These are phyloP conservation scores for Calliopsis andreniformis DNA, from an alignment of 1,140 invertebrate genomes.

Conservation along the genomic window DNA sequence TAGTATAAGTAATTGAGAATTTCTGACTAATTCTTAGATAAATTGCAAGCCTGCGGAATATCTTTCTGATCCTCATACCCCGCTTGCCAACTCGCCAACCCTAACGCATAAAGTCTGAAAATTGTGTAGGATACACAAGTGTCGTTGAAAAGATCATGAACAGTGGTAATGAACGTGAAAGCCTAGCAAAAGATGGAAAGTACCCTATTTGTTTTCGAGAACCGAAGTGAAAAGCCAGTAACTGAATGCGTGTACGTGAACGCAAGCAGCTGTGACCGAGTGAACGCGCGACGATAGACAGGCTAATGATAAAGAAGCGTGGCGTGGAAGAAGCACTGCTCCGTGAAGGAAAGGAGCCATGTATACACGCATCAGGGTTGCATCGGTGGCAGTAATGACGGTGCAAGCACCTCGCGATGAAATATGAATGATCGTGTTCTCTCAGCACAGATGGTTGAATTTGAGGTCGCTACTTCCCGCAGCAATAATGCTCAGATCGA, in stretches of 20 bases:
- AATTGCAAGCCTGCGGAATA: no score
- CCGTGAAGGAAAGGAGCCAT: neutral
- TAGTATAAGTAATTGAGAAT: no score
- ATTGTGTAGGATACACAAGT: no score
- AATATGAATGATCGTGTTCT: constrained; percentile 66
- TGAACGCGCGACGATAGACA: neutral
- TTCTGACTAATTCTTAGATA: no score
- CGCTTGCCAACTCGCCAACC: no score
- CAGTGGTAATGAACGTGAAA: no score
- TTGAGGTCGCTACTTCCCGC: constrained; percentile 67
- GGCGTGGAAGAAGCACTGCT: neutral
- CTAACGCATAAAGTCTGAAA: no score
- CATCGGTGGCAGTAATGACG: constrained; percentile 45
- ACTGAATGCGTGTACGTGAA: constrained; percentile 8
- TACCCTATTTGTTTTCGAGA: neutral
- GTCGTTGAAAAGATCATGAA: no score
- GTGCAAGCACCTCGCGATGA: constrained; percentile 66
- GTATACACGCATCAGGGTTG: constrained; percentile 10
- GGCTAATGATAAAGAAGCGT: constrained; percentile 12
- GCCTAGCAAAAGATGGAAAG: neutral
- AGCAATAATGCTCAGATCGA: constrained; percentile 69
- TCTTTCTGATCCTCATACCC: no score
- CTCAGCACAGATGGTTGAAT: constrained; percentile 68
- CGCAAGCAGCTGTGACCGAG: constrained; percentile 22
- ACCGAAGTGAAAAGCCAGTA: neutral